phyloP scores from a whole-genome alignment of 2,888 invertebrate species.

The Therioaphis trifolii region DNA sequence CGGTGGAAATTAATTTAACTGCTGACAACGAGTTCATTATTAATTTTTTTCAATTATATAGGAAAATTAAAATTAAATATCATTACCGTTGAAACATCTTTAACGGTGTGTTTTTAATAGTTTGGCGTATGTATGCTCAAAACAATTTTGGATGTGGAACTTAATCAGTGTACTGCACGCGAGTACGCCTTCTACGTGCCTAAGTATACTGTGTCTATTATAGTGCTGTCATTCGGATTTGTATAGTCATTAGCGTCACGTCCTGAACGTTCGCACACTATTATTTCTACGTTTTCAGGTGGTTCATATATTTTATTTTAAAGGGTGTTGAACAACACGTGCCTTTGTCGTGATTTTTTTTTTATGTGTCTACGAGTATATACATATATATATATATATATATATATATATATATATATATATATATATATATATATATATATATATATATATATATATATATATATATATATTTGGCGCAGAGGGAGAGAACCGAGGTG shows the following conservation, averaged over 20 bases:
- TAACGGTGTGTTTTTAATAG: too few species aligned
- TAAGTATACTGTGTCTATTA: too few species aligned
- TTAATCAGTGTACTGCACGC: too few species aligned
- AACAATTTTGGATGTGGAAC: too few species aligned
- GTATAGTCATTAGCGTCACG: too few species aligned
- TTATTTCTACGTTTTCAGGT: conserved; percentile 23
- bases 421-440: neutral
- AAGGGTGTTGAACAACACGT: neutral
- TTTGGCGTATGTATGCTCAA: too few species aligned
- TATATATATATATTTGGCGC: conserved; percentile 7
- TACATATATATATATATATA: neutral
- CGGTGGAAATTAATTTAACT: neutral
- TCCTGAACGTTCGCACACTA: neutral
- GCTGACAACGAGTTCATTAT: conserved; percentile 11
- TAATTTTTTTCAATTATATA: neutral
- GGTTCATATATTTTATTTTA: conserved; percentile 14
- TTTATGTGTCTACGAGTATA: conserved; percentile 15
- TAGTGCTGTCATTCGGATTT: too few species aligned
- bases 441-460: neutral
- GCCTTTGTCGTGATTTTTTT: conserved; percentile 21
- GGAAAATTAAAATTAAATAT: too few species aligned
- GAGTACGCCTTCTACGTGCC: too few species aligned
- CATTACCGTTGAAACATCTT: too few species aligned
- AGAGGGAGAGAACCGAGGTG: neutral
- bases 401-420: conserved; percentile 10